A percentile compares a stretch with the other conserved stretches of the same genome.
phyloP scores from a whole-genome alignment of 2,797 vertebrate species.

The Ibycter americanus region DNA sequence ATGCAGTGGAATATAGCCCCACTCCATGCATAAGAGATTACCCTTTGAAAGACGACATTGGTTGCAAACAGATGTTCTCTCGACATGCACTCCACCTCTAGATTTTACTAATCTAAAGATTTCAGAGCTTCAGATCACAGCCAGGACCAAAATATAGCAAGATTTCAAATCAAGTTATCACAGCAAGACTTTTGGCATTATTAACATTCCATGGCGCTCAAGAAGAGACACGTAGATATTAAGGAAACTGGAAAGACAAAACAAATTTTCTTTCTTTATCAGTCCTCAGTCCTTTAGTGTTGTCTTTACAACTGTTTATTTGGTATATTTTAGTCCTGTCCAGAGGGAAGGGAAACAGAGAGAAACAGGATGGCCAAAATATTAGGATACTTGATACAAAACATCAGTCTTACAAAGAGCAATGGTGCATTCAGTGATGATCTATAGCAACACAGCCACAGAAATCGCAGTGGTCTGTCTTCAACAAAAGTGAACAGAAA shows the following conservation, averaged over 20 bases:
- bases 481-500: conserved; percentile 11
- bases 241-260: not conserved
- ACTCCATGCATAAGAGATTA: not conserved
- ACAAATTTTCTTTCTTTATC: not conserved
- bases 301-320: not conserved
- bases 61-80: conserved; percentile 16
- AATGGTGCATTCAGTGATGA: not conserved
- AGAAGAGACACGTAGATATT: not conserved
- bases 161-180: conserved; percentile 19
- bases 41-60: not conserved
- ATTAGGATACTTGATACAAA: not conserved
- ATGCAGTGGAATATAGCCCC: not conserved
- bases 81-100: conserved; percentile 3
- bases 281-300: not conserved
- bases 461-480: not conserved
- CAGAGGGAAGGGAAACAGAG: not conserved
- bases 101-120: not conserved
- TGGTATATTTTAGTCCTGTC: not conserved
- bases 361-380: not conserved
- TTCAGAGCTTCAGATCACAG: conserved; percentile 17
- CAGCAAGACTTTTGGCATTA: not conserved
- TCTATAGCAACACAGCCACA: not conserved
- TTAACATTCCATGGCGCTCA: not conserved
- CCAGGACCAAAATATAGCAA: not conserved
- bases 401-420: not conserved